phyloP scores from a whole-genome alignment of 1,140 invertebrate species.

The Zophobas atratus region DNA sequence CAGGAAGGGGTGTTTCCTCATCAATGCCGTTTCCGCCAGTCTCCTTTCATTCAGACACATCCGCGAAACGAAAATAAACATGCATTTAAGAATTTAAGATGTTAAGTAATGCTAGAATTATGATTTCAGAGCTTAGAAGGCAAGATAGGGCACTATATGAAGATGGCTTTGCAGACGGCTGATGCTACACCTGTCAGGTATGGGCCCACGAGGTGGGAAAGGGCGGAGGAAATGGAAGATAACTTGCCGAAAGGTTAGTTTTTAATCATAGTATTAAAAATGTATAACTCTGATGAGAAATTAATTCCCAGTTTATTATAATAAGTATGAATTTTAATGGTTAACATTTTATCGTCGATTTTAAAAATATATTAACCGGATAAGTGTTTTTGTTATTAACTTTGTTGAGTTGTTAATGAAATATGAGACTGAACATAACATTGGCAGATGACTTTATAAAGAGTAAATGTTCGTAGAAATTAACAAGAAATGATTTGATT shows the following conservation, averaged over 20 bases:
- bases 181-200: conserved; percentile 58
- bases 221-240: conserved; percentile 52
- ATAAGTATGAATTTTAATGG: too few species aligned
- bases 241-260: conserved; percentile 62
- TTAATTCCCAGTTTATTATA: too few species aligned
- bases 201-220: conserved; percentile 30
- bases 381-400: too few species aligned
- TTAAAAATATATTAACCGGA: too few species aligned
- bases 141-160: conserved; percentile 63
- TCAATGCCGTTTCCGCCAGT: conserved; percentile 49
- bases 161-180: conserved; percentile 60
- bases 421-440: too few species aligned
- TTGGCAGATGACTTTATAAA: too few species aligned
- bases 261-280: too few species aligned
- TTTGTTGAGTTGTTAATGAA: too few species aligned
- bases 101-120: not conserved
- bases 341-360: too few species aligned
- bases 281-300: too few species aligned
- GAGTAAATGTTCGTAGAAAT: too few species aligned
- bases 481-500: too few species aligned
- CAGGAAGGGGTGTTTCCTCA: conserved; percentile 56
- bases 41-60: conserved; percentile 41
- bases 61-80: conserved; percentile 49
- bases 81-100: not conserved
- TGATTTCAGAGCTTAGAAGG: conserved; percentile 35